Evolutionary conservation across 2,113 vertebrate genomes (phyloP).

Genomic region (Rhadina sibilatrix): DNA sequence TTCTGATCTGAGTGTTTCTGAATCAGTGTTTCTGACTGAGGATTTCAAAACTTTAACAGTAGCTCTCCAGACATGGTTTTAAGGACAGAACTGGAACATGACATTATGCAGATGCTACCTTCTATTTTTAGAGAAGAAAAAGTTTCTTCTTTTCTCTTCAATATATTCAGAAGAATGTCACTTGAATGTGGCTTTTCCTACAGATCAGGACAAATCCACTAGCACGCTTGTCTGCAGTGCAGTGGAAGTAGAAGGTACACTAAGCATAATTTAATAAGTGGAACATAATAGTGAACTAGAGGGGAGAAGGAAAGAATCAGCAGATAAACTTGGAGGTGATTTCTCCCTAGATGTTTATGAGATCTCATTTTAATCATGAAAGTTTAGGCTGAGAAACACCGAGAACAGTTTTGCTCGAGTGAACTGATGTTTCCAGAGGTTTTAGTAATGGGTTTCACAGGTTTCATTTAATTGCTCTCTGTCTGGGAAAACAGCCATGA

Average conservation of each 20-base stretch:
- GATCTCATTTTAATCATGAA: neutral
- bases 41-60: neutral
- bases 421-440: neutral
- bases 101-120: neutral
- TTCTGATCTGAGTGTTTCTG: neutral
- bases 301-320: neutral
- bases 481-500: constrained; percentile 35
- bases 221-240: neutral
- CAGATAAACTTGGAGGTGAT: neutral
- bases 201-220: neutral
- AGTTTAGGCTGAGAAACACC: neutral
- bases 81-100: neutral
- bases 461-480: neutral
- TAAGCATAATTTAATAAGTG: neutral
- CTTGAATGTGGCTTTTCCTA: neutral
- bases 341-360: neutral
- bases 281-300: neutral
- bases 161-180: neutral
- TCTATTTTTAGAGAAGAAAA: neutral
- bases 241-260: neutral
- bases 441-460: constrained; percentile 28
- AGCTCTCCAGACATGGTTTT: neutral
- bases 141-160: neutral
- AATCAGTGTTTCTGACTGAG: neutral
- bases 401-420: neutral